phyloP scores from a whole-genome alignment of 2,113 vertebrate genomes.

The Tympanuchus pallidicinctus region DNA sequence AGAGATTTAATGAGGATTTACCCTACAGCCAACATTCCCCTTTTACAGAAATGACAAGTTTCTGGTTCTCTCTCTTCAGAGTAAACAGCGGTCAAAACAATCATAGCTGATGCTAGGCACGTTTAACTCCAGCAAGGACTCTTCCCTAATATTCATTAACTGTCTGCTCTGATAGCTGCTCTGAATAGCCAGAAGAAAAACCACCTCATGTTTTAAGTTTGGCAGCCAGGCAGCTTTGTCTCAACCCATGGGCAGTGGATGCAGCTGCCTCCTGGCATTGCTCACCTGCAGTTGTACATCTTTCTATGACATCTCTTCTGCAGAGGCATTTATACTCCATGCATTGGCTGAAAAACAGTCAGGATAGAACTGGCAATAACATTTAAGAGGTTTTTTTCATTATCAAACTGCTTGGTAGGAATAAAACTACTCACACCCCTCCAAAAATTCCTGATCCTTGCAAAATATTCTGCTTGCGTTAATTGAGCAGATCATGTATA shows the following conservation, averaged over 20 bases:
- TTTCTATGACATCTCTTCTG: neutral
- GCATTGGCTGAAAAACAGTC: neutral
- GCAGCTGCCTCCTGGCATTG: neutral
- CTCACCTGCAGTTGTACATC: neutral
- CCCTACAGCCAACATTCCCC: neutral
- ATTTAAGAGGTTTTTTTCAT: neutral
- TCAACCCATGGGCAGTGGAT: neutral
- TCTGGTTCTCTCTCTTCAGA: neutral
- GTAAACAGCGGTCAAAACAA: neutral
- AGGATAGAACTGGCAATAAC: neutral
- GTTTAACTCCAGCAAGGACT: neutral
- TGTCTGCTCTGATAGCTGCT: neutral
- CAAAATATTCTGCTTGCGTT: neutral
- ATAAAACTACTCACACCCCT: neutral
- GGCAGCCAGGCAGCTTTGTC: neutral
- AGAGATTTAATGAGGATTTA: constrained; percentile 6
- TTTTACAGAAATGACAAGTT: neutral
- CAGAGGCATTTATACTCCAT: neutral
- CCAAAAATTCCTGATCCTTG: neutral
- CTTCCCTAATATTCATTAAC: neutral
- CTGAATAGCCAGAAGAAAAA: neutral
- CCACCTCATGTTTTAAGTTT: neutral
- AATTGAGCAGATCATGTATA: neutral
- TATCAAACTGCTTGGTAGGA: neutral
- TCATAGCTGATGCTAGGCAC: neutral